Evolutionary conservation across 2,888 invertebrate genomes (phyloP).

Genomic region (Celastrina argiolus): DNA sequence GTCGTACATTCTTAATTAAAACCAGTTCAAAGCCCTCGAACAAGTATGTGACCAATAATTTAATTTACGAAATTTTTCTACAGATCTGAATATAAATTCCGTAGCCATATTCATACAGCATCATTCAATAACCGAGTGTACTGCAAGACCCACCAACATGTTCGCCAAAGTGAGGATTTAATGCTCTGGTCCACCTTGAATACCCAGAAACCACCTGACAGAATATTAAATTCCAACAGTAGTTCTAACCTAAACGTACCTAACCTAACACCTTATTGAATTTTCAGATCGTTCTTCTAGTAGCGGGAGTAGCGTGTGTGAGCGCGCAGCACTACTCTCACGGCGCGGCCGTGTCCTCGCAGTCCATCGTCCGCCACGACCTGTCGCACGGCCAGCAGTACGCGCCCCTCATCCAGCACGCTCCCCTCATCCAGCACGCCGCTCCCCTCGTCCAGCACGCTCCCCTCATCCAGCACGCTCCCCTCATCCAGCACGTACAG

Average conservation of each 20-base stretch:
- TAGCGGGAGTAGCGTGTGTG: conserved; percentile 35
- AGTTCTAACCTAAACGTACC: too few relatives aligned
- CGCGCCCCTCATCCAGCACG: conserved; percentile 24
- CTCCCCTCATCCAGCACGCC: conserved; percentile 33
- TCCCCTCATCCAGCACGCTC: conserved; percentile 34
- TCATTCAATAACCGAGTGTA: conserved; percentile 18
- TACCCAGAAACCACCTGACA: background rate
- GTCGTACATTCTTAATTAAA: background rate
- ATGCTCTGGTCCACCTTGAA: background rate
- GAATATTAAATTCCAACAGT: too few relatives aligned
- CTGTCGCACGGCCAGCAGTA: conserved; percentile 30
- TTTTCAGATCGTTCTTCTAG: conserved; percentile 29
- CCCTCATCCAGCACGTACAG: conserved; percentile 20
- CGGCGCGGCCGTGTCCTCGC: conserved; percentile 30
- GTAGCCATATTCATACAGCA: background rate
- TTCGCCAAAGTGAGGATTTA: conserved; percentile 41
- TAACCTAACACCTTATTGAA: background rate
- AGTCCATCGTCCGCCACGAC: conserved; percentile 36
- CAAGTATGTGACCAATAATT: background rate
- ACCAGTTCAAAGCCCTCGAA: background rate
- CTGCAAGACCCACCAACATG: conserved; percentile 13
- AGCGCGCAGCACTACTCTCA: conserved; percentile 43
- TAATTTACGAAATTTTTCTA: background rate
- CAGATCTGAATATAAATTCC: conserved; percentile 21
- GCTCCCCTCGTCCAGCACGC: conserved; percentile 35